Percentiles rank a stretch among this genome's conserved stretches.
Evolutionary conservation across 1,140 invertebrate species (phyloP).

Genomic region (Schmidtea mediterranea): DNA sequence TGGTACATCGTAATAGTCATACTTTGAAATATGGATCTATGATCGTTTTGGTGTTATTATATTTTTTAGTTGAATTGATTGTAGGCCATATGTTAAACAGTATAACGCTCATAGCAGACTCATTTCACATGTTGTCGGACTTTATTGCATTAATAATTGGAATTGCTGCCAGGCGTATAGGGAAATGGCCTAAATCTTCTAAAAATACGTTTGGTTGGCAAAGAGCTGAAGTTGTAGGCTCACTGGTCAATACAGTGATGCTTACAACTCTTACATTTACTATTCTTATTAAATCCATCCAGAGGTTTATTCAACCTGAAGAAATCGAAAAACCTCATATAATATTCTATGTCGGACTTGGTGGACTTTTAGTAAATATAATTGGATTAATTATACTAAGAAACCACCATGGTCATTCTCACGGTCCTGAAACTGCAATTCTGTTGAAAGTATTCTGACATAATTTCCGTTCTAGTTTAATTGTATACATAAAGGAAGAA

Average conservation of each 20-base stretch:
- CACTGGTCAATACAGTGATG: constrained; percentile 34
- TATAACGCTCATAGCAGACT: constrained; percentile 31
- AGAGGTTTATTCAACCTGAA: constrained; percentile 24
- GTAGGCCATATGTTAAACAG: constrained; percentile 33
- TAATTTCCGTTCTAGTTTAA: too few relatives aligned
- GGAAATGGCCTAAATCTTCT: constrained; percentile 9
- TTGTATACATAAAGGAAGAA: too few relatives aligned
- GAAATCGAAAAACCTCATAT: constrained; percentile 38
- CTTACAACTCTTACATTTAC: constrained; percentile 33
- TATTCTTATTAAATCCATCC: constrained; percentile 26
- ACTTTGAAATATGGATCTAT: constrained; percentile 13
- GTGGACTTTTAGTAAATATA: constrained; percentile 30
- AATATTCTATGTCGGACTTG: constrained; percentile 29
- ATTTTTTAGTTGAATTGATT: constrained; percentile 32
- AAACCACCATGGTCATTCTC: constrained; percentile 14
- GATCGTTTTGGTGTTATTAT: constrained; percentile 27
- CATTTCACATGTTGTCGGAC: constrained; percentile 35
- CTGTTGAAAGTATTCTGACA: too few relatives aligned
- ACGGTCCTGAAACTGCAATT: not conserved
- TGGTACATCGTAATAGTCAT: too few relatives aligned
- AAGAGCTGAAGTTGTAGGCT: constrained; percentile 33
- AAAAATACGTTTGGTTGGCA: constrained; percentile 34
- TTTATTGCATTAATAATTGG: constrained; percentile 31
- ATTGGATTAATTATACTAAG: constrained; percentile 31
- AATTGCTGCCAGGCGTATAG: constrained; percentile 18